Conservation (phyloP, 2,888 invertebrate genomes). For the Tetheella fluctuosa region DNA sequence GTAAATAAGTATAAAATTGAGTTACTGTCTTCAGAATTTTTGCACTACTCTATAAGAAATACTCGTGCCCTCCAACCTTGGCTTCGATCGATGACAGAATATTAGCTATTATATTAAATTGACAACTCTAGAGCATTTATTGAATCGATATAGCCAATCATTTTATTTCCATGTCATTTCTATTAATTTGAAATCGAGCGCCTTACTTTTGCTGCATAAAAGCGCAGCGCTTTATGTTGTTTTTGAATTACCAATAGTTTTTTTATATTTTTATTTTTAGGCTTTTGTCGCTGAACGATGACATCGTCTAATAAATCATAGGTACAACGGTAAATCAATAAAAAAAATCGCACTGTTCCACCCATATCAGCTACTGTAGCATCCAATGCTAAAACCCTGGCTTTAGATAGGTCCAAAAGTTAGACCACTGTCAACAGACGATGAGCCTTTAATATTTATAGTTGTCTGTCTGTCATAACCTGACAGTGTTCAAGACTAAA, state of each 20-base stretch:
- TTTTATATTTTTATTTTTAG: no score
- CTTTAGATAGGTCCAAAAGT: no score
- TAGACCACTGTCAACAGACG: not conserved
- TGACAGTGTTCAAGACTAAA: not conserved
- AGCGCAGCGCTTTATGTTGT: no score
- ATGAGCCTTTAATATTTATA: not conserved
- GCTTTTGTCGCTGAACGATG: no score
- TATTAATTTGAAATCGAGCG: no score
- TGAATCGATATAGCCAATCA: not conserved
- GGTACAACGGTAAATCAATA: no score
- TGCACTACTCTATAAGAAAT: not conserved
- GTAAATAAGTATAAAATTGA: not conserved
- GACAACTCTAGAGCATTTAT: not conserved
- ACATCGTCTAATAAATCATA: no score
- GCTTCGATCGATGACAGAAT: not conserved
- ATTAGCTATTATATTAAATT: not conserved
- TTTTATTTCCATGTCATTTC: not conserved
- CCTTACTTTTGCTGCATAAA: no score
- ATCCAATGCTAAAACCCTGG: no score
- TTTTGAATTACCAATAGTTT: no score
- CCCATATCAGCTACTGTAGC: no score
- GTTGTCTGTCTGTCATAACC: not conserved
- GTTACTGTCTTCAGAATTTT: not conserved
- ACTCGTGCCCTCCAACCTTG: not conserved
- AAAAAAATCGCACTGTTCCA: no score